Evolutionary conservation across 1,140 invertebrate genomes (phyloP), one percentile per base, ranked within the genome.

Genomic region (Orius laevigatus): DNA sequence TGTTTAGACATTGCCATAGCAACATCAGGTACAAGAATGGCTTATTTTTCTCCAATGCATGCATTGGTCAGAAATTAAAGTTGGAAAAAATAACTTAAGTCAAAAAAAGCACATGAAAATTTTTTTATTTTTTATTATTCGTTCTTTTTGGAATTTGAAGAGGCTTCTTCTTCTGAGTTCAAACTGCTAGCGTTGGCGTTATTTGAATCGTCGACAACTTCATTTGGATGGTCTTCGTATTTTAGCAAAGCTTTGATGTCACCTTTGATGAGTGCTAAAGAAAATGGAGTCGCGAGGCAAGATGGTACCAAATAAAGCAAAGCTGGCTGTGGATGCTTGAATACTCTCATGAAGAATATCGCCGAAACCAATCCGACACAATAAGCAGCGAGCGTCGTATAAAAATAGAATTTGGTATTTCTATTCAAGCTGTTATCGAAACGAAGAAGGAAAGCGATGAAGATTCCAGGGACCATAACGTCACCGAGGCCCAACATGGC

Each of bases 401-500:
- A 84, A 68, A 98, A 98, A 63, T 98, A 98, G 2, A 81, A 78
- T 59, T 89, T 82, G 1, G 78, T 78, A 58, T 87, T 84, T 18
- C 90, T 75, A 56, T 88, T 86, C 46, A 91, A 70, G 62, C 73
- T 75, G 55, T 83, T 73, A 71, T 99, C 96, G 69, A 96, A 99
- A 57, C 96, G 76, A n/a, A 98, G 72, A 12, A 99, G 69, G 1
- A 99, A 72, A 2, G 96, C 95, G 62, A 99, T 97, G 64, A 99
- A 99, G 55, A 98, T 98, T 51, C 96, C 96, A 14, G 95, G 96
- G 57, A 99, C 88, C 6, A 99, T 94, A 59, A 99, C 97, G 63
- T 99, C 96, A 15, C 96, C 96, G 4, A 99, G 73, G 5, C 96
- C 96, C 10, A 99, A 66, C 93, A 99, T 98, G 2, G 95, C 93